These are phyloP conservation scores for Leptodactylus fallax DNA, from an alignment of 2,797 vertebrate species.

Conservation along the genomic window DNA sequence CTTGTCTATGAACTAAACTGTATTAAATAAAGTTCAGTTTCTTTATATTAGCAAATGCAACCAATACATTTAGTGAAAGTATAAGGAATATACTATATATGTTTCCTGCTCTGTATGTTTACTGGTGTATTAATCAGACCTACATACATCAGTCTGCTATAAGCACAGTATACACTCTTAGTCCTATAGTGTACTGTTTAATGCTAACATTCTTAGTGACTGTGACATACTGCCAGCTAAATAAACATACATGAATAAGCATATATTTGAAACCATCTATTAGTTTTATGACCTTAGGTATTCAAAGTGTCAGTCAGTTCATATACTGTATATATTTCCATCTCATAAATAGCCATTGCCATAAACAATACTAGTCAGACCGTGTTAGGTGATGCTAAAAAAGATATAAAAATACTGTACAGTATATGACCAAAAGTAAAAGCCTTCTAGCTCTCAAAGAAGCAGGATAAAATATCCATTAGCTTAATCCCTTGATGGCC, in stretches of 20 bases:
- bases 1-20: too few species aligned
- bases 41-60: too few species aligned
- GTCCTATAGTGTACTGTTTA: not conserved
- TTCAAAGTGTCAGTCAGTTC: slow-evolving; percentile 24
- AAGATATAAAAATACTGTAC: not conserved
- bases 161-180: not conserved
- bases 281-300: not conserved
- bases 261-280: not conserved
- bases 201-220: not conserved
- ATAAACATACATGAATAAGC: not conserved
- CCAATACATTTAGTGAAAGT: too few species aligned
- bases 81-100: not conserved
- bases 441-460: not conserved
- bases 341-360: slow-evolving; percentile 14
- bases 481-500: not conserved
- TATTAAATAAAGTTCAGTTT: too few species aligned
- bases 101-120: not conserved
- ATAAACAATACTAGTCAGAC: not conserved
- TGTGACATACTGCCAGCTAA: not conserved
- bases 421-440: not conserved
- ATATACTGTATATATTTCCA: slow-evolving; percentile 9
- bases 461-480: not conserved
- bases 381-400: not conserved
- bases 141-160: not conserved
- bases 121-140: not conserved